Percentiles rank a stretch among this genome's conserved stretches.
Conservation (phyloP, 2,888 invertebrate genomes). For the Drosophila leonis region DNA sequence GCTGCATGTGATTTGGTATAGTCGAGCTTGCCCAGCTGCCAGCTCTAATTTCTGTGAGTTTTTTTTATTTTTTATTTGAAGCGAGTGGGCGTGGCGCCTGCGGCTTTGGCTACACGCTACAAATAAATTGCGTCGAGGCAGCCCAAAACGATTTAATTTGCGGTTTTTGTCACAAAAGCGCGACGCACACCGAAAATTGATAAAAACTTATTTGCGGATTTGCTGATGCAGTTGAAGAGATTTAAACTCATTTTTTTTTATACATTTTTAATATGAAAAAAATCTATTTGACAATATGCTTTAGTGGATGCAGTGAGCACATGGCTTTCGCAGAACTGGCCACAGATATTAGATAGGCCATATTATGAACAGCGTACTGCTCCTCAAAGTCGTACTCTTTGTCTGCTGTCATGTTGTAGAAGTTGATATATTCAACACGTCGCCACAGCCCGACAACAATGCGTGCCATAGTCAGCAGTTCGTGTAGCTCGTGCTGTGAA, state of each 20-base stretch:
- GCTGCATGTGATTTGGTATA: slow-evolving; percentile 67
- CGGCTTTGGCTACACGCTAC: slow-evolving; percentile 57
- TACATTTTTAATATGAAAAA: background rate
- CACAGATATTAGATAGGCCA: slow-evolving; percentile 5
- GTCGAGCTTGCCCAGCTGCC: slow-evolving; percentile 23
- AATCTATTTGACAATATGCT: slow-evolving; percentile 3
- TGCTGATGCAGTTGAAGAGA: slow-evolving; percentile 13
- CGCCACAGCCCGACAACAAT: slow-evolving; percentile 23
- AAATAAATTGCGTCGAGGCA: slow-evolving; percentile 68
- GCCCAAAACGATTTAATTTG: slow-evolving; percentile 79
- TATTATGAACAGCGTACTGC: background rate
- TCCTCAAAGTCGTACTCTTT: background rate
- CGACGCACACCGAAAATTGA: slow-evolving; percentile 56
- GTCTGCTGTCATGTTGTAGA: background rate
- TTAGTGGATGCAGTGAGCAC: background rate
- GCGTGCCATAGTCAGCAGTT: slow-evolving; percentile 9
- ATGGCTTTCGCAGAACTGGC: background rate
- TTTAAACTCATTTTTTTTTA: slow-evolving; percentile 1
- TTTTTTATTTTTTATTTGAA: slow-evolving; percentile 10
- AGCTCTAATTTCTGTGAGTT: slow-evolving; percentile 56
- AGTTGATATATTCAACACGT: slow-evolving; percentile 7
- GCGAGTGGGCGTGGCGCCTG: slow-evolving; percentile 41
- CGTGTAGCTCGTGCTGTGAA: background rate
- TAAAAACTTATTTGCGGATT: slow-evolving; percentile 59
- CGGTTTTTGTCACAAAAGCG: slow-evolving; percentile 64